Percentiles rank a stretch among this genome's conserved stretches.
These are phyloP conservation scores for Chironex yamaguchii DNA, from an alignment of 30 jellyfish, hydroid and myxozoan species.

Conservation along the genomic window DNA sequence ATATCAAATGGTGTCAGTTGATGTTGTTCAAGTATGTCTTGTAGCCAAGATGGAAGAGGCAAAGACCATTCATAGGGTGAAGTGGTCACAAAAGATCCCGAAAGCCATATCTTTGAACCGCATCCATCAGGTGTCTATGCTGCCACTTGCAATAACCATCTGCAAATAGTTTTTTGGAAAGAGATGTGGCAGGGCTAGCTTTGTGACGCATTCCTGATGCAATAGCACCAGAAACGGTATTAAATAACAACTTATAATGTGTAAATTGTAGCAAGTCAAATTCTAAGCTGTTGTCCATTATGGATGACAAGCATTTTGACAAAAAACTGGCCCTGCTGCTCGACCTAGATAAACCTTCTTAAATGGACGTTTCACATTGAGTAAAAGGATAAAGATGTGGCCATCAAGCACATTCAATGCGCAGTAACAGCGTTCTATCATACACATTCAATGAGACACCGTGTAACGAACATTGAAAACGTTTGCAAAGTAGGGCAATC, in stretches of 20 bases:
- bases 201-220: not conserved
- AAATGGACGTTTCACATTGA: not conserved
- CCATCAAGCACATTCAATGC: slow-evolving; percentile 57
- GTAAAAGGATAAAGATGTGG: slow-evolving; percentile 54
- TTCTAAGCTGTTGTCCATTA: slow-evolving; percentile 23
- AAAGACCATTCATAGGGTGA: slow-evolving; percentile 27
- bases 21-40: not conserved
- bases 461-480: not conserved
- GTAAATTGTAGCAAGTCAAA: slow-evolving; percentile 17
- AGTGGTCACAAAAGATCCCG: slow-evolving; percentile 28
- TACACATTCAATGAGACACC: not conserved
- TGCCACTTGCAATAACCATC: slow-evolving; percentile 40
- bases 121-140: slow-evolving; percentile 26
- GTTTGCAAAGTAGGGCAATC: too few species aligned
- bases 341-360: not conserved
- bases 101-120: slow-evolving; percentile 14
- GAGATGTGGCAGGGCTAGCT: slow-evolving; percentile 11
- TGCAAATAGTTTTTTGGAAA: slow-evolving; percentile 11
- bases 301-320: not conserved
- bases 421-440: not conserved
- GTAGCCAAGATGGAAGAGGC: slow-evolving; percentile 28
- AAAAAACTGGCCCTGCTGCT: not conserved
- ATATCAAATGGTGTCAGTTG: not conserved
- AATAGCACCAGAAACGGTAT: slow-evolving; percentile 58
- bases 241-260: slow-evolving; percentile 44